Evolutionary conservation across 2,888 invertebrate genomes (phyloP).

Genomic region (Boloria euphrosyne): DNA sequence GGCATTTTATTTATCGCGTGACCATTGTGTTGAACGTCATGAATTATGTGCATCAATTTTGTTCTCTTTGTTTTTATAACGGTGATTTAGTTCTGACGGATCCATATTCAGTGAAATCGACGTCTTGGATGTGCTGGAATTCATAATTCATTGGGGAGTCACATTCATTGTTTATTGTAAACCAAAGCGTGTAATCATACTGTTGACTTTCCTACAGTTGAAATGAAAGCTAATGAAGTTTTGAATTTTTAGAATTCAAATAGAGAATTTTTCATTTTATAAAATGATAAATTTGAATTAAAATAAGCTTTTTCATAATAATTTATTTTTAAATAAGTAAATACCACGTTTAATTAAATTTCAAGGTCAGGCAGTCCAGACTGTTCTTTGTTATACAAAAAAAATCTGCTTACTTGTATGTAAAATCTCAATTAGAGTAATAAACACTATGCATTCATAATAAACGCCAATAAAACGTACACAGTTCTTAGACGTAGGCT

Average conservation of each 20-base stretch:
- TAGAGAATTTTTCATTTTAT: too few relatives aligned
- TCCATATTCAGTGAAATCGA: conserved; percentile 50
- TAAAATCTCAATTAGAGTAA: too few relatives aligned
- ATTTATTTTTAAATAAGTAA: too few relatives aligned
- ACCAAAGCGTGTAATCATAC: conserved; percentile 18
- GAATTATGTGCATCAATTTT: conserved; percentile 75
- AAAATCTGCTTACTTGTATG: too few relatives aligned
- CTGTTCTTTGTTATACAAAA: too few relatives aligned
- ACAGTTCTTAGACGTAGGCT: conserved; percentile 10
- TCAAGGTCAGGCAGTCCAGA: too few relatives aligned
- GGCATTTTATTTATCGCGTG: conserved; percentile 49
- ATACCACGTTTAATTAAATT: too few relatives aligned
- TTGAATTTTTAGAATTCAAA: too few relatives aligned
- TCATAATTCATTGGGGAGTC: conserved; percentile 34
- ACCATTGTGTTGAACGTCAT: conserved; percentile 53
- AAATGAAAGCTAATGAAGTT: too few relatives aligned
- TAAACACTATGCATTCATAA: not conserved
- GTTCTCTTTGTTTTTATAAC: conserved; percentile 61
- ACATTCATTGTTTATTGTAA: conserved; percentile 33
- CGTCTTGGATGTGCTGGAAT: conserved; percentile 34
- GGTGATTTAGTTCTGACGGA: conserved; percentile 53
- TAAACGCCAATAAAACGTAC: conserved; percentile 4
- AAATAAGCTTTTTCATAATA: too few relatives aligned
- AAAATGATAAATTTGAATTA: too few relatives aligned
- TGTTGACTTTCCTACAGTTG: not conserved